phyloP scores from a whole-genome alignment of 2,113 vertebrate genomes.

The Regulus satrapa region DNA sequence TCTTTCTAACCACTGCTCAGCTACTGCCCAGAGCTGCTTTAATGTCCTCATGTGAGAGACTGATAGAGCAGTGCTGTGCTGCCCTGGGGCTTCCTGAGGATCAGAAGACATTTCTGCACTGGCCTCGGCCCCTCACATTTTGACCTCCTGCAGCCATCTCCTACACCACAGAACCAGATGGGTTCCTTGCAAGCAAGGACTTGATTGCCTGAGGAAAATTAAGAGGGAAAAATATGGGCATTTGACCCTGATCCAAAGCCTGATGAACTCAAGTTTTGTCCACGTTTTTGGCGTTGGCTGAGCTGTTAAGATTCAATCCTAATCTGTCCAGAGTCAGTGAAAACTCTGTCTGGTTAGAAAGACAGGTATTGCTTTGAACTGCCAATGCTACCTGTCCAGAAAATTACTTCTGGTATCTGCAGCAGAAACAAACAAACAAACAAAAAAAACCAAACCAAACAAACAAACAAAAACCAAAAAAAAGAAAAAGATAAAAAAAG shows the following conservation, averaged over 20 bases:
- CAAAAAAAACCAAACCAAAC: no score
- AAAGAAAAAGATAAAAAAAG: not conserved
- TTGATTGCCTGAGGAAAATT: not conserved
- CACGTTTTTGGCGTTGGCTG: not conserved
- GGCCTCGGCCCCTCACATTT: not conserved
- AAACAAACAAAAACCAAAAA: no score
- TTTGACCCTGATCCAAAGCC: not conserved
- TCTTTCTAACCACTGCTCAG: not conserved
- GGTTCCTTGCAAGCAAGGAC: not conserved
- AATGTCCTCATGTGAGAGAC: not conserved
- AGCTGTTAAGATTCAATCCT: rapidly evolving
- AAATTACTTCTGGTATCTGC: not conserved
- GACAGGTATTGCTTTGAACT: not conserved
- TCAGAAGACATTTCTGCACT: not conserved
- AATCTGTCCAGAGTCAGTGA: not conserved
- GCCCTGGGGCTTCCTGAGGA: not conserved
- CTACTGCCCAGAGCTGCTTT: not conserved
- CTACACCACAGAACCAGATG: not conserved
- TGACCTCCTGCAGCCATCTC: not conserved
- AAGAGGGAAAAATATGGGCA: not conserved
- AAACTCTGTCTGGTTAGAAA: not conserved
- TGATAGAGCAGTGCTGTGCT: not conserved
- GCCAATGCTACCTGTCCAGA: not conserved
- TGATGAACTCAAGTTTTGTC: not conserved
- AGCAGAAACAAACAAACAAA: not conserved